phyloP scores from a whole-genome alignment of 2,888 invertebrate genomes.

The Dioctria linearis region DNA sequence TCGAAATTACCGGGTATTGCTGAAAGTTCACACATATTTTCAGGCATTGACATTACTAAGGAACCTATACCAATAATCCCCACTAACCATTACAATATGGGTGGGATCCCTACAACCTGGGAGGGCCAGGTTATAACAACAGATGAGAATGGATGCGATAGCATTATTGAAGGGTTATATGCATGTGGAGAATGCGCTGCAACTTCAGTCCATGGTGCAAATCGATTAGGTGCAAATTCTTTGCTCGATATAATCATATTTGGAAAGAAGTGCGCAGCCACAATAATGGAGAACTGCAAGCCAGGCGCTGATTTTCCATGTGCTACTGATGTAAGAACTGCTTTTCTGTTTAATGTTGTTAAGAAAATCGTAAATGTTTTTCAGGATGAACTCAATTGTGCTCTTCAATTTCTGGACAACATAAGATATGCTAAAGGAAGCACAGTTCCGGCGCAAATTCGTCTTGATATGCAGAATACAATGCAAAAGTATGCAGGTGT shows the following conservation, averaged over 20 bases:
- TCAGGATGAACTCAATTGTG: slow-evolving; percentile 91
- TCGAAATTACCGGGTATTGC: slow-evolving; percentile 94
- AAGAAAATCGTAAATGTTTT: slow-evolving; percentile 53
- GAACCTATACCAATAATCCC: slow-evolving; percentile 99
- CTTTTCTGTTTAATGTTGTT: no score
- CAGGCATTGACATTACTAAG: slow-evolving; percentile 97
- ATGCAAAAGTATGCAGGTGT: slow-evolving; percentile 99
- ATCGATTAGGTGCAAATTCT: slow-evolving; percentile 98
- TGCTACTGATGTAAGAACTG: slow-evolving; percentile 77
- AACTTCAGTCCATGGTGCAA: slow-evolving; percentile 98
- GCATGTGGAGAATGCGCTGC: slow-evolving; percentile 96
- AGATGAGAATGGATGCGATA: slow-evolving; percentile 66
- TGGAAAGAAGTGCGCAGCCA: slow-evolving; percentile 95
- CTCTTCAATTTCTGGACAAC: slow-evolving; percentile 92
- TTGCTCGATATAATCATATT: slow-evolving; percentile 98
- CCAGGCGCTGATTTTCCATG: slow-evolving; percentile 87
- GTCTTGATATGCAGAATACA: slow-evolving; percentile 94
- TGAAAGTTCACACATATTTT: slow-evolving; percentile 99
- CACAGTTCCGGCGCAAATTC: slow-evolving; percentile 85
- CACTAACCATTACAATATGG: slow-evolving; percentile 99
- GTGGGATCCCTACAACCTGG: slow-evolving; percentile 98
- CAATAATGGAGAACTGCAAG: slow-evolving; percentile 86
- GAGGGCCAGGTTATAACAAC: slow-evolving; percentile 85
- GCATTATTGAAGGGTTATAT: slow-evolving; percentile 88
- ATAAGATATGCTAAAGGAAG: slow-evolving; percentile 84